Evolutionary conservation across 1,140 invertebrate genomes (phyloP).

Genomic region (Scaptomyza pallida): DNA sequence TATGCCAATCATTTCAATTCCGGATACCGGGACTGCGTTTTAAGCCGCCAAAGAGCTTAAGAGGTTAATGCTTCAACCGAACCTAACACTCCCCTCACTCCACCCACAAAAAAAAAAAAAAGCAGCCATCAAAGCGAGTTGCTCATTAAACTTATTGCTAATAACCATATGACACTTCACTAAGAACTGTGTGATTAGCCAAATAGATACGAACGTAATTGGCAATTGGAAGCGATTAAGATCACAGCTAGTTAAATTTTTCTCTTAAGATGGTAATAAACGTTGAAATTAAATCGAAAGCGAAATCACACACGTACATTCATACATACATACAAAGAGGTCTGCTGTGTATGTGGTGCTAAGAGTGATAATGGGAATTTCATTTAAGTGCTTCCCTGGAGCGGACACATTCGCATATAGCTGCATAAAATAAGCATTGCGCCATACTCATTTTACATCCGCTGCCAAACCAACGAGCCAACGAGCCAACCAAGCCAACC

Average conservation of each 20-base stretch:
- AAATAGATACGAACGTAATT: background rate
- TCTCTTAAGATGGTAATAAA: slow-evolving; percentile 5
- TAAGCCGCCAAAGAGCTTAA: slow-evolving; percentile 5
- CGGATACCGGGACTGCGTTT: slow-evolving; percentile 10
- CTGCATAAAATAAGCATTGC: slow-evolving; percentile 22
- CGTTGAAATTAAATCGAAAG: slow-evolving; percentile 6
- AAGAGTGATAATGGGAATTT: slow-evolving; percentile 13
- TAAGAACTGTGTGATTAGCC: background rate
- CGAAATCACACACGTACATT: background rate
- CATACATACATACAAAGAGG: too few species aligned
- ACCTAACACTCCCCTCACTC: too few species aligned
- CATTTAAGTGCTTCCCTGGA: slow-evolving; percentile 33
- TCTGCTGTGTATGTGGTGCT: background rate
- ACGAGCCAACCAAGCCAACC: background rate
- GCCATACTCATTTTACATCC: slow-evolving; percentile 29
- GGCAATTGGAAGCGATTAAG: slow-evolving; percentile 7
- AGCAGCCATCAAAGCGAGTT: background rate
- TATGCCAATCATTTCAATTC: slow-evolving; percentile 56
- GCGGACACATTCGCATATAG: slow-evolving; percentile 19
- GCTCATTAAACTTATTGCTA: slow-evolving; percentile 20
- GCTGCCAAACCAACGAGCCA: background rate
- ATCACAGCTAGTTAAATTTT: slow-evolving; percentile 9
- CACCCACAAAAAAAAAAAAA: too few species aligned
- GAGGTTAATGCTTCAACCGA: slow-evolving; percentile 2
- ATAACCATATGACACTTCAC: slow-evolving; percentile 24